Percentiles rank a stretch among this genome's conserved stretches.
Conservation (phyloP, 1,140 invertebrate species). For the Drosophila sechellia region DNA sequence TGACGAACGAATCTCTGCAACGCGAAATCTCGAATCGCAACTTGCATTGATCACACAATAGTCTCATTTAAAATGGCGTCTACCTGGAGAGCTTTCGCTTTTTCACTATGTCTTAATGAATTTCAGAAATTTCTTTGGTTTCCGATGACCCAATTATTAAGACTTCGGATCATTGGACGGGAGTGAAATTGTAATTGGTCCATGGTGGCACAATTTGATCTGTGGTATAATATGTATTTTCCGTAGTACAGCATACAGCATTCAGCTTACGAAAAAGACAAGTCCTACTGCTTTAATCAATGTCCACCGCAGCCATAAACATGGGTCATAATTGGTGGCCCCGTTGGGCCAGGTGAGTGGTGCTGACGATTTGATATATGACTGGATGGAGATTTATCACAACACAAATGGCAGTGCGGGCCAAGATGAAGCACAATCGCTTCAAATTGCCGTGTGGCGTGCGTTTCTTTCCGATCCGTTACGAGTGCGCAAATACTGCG, state of each 20-base stretch:
- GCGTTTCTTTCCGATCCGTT: slow-evolving; percentile 20
- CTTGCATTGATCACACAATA: slow-evolving; percentile 55
- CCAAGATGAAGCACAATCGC: slow-evolving; percentile 29
- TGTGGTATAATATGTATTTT: too few relatives aligned
- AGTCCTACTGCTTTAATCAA: slow-evolving; percentile 43
- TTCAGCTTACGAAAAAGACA: neutral
- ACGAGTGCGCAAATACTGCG: slow-evolving; percentile 21
- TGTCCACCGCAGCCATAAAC: slow-evolving; percentile 47
- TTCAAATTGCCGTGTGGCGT: slow-evolving; percentile 57
- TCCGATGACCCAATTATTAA: slow-evolving; percentile 62
- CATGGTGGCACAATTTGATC: slow-evolving; percentile 30
- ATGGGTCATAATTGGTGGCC: slow-evolving; percentile 44
- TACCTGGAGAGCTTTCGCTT: slow-evolving; percentile 42
- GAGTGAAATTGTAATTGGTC: slow-evolving; percentile 55
- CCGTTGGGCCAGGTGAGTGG: slow-evolving; percentile 46
- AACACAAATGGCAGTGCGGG: slow-evolving; percentile 35
- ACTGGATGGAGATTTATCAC: slow-evolving; percentile 65
- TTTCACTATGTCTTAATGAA: slow-evolving; percentile 1
- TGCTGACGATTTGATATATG: slow-evolving; percentile 75
- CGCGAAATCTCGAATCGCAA: slow-evolving; percentile 48
- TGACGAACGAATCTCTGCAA: slow-evolving; percentile 21
- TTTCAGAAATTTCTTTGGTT: slow-evolving; percentile 41
- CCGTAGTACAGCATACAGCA: too few relatives aligned
- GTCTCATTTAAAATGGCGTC: slow-evolving; percentile 67
- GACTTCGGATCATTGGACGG: slow-evolving; percentile 44